These are phyloP conservation scores for Heteromyza rotundicornis DNA, from an alignment of 2,888 invertebrate species.

Conservation along the genomic window DNA sequence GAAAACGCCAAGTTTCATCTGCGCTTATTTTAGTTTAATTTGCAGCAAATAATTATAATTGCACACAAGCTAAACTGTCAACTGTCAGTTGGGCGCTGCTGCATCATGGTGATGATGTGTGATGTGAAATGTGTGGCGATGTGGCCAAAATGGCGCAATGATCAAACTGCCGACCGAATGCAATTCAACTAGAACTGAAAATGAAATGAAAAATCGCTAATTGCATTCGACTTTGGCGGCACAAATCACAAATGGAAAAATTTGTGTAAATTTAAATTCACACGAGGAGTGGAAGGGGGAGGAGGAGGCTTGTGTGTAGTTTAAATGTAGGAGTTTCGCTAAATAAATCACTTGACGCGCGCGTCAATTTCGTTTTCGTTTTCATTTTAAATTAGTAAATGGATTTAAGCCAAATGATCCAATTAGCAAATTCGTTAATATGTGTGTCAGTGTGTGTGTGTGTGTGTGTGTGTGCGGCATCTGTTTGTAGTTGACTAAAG, in stretches of 20 bases:
- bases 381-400: slow-evolving; percentile 33
- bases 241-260: neutral
- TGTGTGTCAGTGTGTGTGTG: neutral
- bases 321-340: neutral
- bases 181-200: neutral
- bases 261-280: neutral
- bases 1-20: no score
- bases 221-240: slow-evolving; percentile 6
- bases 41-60: no score
- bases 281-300: no score
- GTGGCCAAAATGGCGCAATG: neutral
- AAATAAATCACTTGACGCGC: neutral
- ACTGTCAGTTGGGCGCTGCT: no score
- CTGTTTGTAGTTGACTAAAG: no score
- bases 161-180: neutral
- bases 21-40: no score
- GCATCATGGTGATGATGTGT: no score
- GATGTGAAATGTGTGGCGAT: no score
- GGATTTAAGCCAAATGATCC: slow-evolving; percentile 57
- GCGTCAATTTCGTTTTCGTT: neutral
- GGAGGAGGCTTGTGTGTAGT: no score
- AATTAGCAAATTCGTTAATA: slow-evolving; percentile 50
- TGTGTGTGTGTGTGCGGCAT: neutral
- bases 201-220: neutral
- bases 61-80: no score